phyloP scores from a whole-genome alignment of 2,797 vertebrate genomes.

The Yasuhikotakia modesta region DNA sequence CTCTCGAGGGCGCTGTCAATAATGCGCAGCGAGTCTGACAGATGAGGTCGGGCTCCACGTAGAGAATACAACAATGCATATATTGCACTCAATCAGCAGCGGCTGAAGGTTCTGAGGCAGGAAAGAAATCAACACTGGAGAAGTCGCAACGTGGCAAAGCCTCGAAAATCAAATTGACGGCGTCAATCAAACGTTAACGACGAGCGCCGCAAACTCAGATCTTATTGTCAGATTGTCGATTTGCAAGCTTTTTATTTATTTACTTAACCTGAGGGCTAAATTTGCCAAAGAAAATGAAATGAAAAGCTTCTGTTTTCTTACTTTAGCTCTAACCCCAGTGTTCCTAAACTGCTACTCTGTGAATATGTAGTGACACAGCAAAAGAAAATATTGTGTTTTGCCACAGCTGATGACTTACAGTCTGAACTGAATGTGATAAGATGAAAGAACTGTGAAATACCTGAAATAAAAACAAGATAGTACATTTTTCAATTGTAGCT shows the following conservation, averaged over 20 bases:
- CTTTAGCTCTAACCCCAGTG: neutral
- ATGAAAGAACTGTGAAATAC: neutral
- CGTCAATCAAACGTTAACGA: constrained; percentile 21
- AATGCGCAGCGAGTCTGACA: constrained; percentile 32
- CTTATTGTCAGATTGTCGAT: constrained; percentile 17
- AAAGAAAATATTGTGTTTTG: neutral
- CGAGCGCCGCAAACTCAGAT: constrained; percentile 7
- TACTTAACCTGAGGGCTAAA: constrained; percentile 12
- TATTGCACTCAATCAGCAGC: constrained; percentile 23
- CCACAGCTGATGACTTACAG: neutral
- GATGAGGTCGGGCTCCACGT: constrained; percentile 29
- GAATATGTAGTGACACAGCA: neutral
- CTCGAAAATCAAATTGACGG: constrained; percentile 21
- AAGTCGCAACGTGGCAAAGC: neutral
- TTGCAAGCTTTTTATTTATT: constrained; percentile 33
- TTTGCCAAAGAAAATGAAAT: neutral
- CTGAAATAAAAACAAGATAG: too few species aligned
- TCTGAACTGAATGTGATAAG: neutral
- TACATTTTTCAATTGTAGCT: too few species aligned
- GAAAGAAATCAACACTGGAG: constrained; percentile 32
- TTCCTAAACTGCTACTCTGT: neutral
- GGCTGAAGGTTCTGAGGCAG: constrained; percentile 20
- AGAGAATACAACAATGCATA: constrained; percentile 39
- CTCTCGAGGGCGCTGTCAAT: constrained; percentile 45
- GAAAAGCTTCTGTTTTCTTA: neutral